These are phyloP conservation scores for Parapristionchus giblindavisi DNA, from an alignment of 2,888 invertebrate species.

Conservation along the genomic window DNA sequence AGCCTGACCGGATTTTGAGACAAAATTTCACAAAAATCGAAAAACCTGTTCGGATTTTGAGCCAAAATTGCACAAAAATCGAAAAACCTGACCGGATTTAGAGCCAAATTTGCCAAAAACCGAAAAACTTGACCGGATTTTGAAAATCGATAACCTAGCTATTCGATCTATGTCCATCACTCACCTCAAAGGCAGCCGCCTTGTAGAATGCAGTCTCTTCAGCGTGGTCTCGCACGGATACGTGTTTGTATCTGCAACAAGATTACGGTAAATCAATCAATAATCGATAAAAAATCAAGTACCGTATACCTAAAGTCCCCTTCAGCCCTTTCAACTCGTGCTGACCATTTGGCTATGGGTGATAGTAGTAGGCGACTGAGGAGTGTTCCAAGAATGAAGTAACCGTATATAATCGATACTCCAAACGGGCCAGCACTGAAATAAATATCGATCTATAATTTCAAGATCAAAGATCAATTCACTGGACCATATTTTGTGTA, in stretches of 20 bases:
- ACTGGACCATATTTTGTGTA: no score
- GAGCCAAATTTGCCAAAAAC: no score
- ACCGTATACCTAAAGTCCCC: conserved; percentile 74
- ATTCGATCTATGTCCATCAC: conserved; percentile 67
- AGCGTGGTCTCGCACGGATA: conserved; percentile 56
- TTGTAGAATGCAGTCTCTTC: conserved; percentile 56
- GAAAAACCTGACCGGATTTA: no score
- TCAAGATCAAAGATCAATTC: no score
- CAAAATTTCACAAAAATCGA: no score
- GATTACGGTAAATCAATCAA: background rate
- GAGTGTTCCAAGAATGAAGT: conserved; percentile 74
- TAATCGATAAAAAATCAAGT: no score
- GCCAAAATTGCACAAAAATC: no score
- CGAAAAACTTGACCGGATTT: no score
- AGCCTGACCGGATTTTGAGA: no score
- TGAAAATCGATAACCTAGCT: no score
- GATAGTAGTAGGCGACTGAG: conserved; percentile 75
- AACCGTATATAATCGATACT: conserved; percentile 73
- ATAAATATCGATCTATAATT: background rate
- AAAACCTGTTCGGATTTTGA: no score
- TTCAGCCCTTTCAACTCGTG: conserved; percentile 74
- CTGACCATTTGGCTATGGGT: conserved; percentile 73
- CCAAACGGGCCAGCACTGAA: conserved; percentile 74
- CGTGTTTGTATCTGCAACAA: conserved; percentile 59
- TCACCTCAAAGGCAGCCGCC: conserved; percentile 52